Percentiles rank a stretch among this genome's conserved stretches.
Conservation (phyloP, 2,888 invertebrate species). For the Scaptomyza polygonia region DNA sequence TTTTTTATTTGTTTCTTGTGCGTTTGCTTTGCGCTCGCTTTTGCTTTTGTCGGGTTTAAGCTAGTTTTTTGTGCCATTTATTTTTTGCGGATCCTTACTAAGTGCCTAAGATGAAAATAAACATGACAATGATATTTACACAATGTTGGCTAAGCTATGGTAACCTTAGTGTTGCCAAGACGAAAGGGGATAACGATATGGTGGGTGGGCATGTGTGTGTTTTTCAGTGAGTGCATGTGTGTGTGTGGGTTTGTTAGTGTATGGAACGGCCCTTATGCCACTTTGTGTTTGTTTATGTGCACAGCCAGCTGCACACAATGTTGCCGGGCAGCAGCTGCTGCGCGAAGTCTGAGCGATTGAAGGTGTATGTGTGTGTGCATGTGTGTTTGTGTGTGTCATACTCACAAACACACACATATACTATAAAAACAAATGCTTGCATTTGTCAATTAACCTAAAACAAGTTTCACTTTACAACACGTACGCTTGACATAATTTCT, state of each 20-base stretch:
- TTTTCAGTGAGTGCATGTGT: slow-evolving; percentile 9
- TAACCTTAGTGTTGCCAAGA: slow-evolving; percentile 38
- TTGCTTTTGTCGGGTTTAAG: slow-evolving; percentile 29
- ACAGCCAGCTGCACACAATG: slow-evolving; percentile 65
- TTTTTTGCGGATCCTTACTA: slow-evolving; percentile 50
- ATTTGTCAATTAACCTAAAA: slow-evolving; percentile 79
- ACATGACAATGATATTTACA: slow-evolving; percentile 77
- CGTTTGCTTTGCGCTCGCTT: slow-evolving; percentile 26
- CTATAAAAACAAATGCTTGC: slow-evolving; percentile 46
- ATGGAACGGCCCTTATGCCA: slow-evolving; percentile 42
- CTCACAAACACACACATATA: slow-evolving; percentile 30
- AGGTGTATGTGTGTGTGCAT: slow-evolving; percentile 14
- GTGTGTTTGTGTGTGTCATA: slow-evolving; percentile 13
- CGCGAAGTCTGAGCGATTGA: slow-evolving; percentile 63
- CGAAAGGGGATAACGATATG: slow-evolving; percentile 22
- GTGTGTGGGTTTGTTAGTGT: slow-evolving; percentile 13
- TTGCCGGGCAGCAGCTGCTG: slow-evolving; percentile 56
- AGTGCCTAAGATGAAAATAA: slow-evolving; percentile 76
- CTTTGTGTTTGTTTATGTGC: slow-evolving; percentile 76
- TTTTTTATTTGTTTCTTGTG: slow-evolving; percentile 17
- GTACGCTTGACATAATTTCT: slow-evolving; percentile 69
- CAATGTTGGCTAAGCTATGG: slow-evolving; percentile 64
- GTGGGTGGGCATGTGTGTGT: slow-evolving; percentile 22
- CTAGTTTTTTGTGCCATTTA: slow-evolving; percentile 18
- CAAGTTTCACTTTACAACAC: slow-evolving; percentile 74